Evolutionary conservation across 1,140 invertebrate species (phyloP), one percentile per base, ranked within the genome.

Genomic region (Doryteuthis pealeii): DNA sequence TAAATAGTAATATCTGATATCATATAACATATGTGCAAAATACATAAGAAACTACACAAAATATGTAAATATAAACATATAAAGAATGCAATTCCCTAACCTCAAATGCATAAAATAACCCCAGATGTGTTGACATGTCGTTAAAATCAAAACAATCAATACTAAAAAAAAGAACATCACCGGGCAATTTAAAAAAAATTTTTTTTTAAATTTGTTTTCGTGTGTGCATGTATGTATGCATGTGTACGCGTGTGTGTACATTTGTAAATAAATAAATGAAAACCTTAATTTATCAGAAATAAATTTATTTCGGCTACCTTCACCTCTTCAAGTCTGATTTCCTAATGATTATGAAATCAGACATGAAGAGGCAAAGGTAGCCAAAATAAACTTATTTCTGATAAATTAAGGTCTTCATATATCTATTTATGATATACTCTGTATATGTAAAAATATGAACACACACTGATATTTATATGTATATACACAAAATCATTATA

Each of bases 191-290:
- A 26, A 26, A 26, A 3, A 18, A 58, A 15, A 4, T 5, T 18
- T 26, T 58, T 58, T 2, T 58, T n/a, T 26, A 6, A 4, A 58
- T 26, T 26, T n/a, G 15, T n/a, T 33, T 8, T 30, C 31, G 14
- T 69, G n/a, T 69, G 31, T 69, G 30, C 31, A 69, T 69, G n/a
- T 69, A n/a, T 69, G 67, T 69, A n/a, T 69, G 67, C 31, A n/a
- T 69, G 67, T 69, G 67, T 69, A n/a, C 31, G 67, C 31, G 35
- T 69, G 31, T 69, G 31, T 69, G 67, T 69, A 28, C 31, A 12
- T 32, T 22, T 69, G 1, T 32, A 28, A 28, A 10, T 69, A 33
- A 40, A 5, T 40, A n/a, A n/a, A n/a, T n/a, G n/a, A n/a, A n/a
- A n/a, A n/a, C n/a, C n/a, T n/a, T n/a, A n/a, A n/a, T n/a, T n/a